Evolutionary conservation across 2,113 vertebrate species (phyloP).

Genomic region (Anthoscopus minutus): DNA sequence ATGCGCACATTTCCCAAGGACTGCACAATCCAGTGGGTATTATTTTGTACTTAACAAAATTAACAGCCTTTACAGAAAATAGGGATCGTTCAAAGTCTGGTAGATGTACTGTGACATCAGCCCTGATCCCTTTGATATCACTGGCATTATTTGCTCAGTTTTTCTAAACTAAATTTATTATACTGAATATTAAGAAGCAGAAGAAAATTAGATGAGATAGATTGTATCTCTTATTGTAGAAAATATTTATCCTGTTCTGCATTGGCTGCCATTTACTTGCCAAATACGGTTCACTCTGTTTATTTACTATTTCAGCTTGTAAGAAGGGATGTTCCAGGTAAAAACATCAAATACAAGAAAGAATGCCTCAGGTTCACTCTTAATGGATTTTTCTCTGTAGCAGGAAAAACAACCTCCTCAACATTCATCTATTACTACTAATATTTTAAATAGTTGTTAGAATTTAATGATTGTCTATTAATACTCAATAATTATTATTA

Average conservation of each 20-base stretch:
- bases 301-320: neutral
- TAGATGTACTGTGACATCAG: neutral
- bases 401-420: neutral
- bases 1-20: neutral
- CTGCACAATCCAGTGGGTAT: neutral
- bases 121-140: neutral
- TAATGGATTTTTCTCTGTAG: neutral
- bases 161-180: neutral
- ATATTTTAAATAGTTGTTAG: neutral
- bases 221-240: neutral
- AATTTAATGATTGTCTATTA: neutral
- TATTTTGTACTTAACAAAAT: constrained; percentile 33
- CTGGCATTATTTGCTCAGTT: neutral
- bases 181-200: neutral
- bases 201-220: neutral
- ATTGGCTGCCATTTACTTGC: neutral
- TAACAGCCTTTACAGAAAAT: neutral
- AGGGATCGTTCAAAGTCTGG: neutral
- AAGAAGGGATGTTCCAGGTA: neutral
- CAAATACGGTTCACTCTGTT: neutral
- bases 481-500: neutral
- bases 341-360: neutral
- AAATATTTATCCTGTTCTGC: neutral
- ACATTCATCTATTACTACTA: neutral
- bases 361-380: neutral